Evolutionary conservation across 1,140 invertebrate species (phyloP), one percentile per base, ranked within the genome.

Genomic region (Bombus vancouverensis): DNA sequence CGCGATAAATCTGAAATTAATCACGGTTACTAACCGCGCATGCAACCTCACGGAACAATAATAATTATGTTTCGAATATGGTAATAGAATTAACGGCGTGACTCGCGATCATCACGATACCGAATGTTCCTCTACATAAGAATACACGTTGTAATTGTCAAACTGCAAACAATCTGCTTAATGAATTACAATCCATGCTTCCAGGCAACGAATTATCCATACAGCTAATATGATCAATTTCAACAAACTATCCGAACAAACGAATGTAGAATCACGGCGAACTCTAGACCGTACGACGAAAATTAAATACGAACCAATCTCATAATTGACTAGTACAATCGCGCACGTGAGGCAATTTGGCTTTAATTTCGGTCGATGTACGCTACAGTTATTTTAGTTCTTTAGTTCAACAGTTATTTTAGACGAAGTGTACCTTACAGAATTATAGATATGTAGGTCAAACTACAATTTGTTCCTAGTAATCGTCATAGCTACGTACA

Each of bases 1-100:
- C 47, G 70, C 76, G 87, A 90, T 89, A 90, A 89, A 87, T 87
- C 81, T 81, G 88, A 87, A 89, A 77, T 84, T 89, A 90, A 90
- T 88, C 85, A 47, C 70, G 82, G 68, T 68, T 70, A 84, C 71
- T 72, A 83, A 81, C 84, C 84, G 76, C 85, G 77, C 81, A 76
- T 78, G 62, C 88, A 47, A 81, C 65, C 62, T 59, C 72, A 79
- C 65, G 39, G 47, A 77, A 87, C 80, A 66, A 62, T 87, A 83
- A 87, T 81, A 89, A 89, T 89, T 89, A 77, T 34, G 66, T 66
- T 39, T 59, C 74, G 62, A 71, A 76, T 73, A 86, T 78, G 84
- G 77, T 86, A 89, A 88, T 76, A 68, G 76, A 89, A 86, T 83
- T 87, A 87, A 68, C 76, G 59, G 39, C 80, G 62, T 79, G 70